Evolutionary conservation across 1,140 invertebrate species (phyloP), one percentile per base, ranked within the genome.

Genomic region (Ephestia elutella): DNA sequence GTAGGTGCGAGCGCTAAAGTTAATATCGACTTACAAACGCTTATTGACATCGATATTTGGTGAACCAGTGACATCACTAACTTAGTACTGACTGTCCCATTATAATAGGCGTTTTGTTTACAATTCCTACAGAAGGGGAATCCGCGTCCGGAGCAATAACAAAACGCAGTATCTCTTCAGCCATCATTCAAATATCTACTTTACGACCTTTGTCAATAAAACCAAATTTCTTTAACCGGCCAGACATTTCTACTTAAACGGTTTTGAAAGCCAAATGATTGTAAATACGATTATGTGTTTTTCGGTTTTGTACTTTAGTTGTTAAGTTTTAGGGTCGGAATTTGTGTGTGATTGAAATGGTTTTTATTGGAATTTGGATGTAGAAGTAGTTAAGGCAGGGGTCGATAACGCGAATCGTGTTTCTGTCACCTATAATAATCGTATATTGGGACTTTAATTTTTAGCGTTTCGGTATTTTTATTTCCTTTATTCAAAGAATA

Each of bases 41-140:
- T 32, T 3, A 15, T 44, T 13, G 38, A 44, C 13, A 15, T 44
- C 38, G 38, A 15, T 44, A 17, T 44, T 44, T 44, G 5, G 1
- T 44, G 5, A 15, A 44, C 0, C 38, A 5, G 21, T 35, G 56
- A 44, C 70, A 70, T 60, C 75, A 70, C 75, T 77, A 32, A 75
- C 62, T 13, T 30, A 49, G 44, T 51, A 63, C 65, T 68, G 72
- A 63, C 65, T 68, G 72, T 75, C 73, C 71, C 73, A 84, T 84
- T 84, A 79, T 81, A 84, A 82, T 82, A 78, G 78, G 81, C 78
- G 78, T 82, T 84, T 84, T 84, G 81, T 84, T 84, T 84, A 84
- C 81, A 80, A 77, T 80, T 69, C 75, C 74, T 76, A 80, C 77
- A 77, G 75, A 80, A 80, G 80, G 80, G 80, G 78, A 78, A 73